Percentiles rank a stretch among this genome's conserved stretches.
phyloP scores from a whole-genome alignment of 2,888 invertebrate species.

The Notodonta ziczac region DNA sequence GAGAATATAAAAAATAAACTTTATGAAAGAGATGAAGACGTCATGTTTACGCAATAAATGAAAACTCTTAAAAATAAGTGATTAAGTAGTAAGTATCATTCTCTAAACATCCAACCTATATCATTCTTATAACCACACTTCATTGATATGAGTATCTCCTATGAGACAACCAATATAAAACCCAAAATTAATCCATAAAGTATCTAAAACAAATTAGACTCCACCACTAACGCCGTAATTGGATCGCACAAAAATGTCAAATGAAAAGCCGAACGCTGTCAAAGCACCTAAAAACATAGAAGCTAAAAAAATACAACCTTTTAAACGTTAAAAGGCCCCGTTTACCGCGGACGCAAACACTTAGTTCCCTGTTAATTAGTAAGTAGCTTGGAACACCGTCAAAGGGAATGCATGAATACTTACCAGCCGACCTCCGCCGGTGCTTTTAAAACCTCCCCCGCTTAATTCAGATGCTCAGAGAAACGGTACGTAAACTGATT shows the following conservation, averaged over 20 bases:
- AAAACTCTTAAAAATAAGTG: too few relatives aligned
- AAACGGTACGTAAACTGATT: slow-evolving; percentile 81
- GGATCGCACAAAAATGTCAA: slow-evolving; percentile 67
- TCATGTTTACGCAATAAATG: too few relatives aligned
- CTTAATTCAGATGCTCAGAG: slow-evolving; percentile 74
- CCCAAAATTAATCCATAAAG: slow-evolving; percentile 13
- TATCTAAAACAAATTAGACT: slow-evolving; percentile 42
- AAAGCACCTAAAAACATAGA: slow-evolving; percentile 76
- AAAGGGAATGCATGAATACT: slow-evolving; percentile 85
- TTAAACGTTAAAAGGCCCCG: slow-evolving; percentile 82
- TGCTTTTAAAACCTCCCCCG: slow-evolving; percentile 81
- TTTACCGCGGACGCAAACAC: slow-evolving; percentile 84
- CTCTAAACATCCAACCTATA: too few relatives aligned
- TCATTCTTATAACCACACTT: too few relatives aligned
- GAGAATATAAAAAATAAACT: too few relatives aligned
- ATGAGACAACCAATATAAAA: too few relatives aligned
- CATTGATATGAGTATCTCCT: too few relatives aligned
- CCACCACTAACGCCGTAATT: slow-evolving; percentile 64
- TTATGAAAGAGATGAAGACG: too few relatives aligned
- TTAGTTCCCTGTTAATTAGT: slow-evolving; percentile 82
- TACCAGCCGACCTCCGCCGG: slow-evolving; percentile 71
- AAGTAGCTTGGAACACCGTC: slow-evolving; percentile 80
- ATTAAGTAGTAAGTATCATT: too few relatives aligned
- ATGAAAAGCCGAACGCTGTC: slow-evolving; percentile 72
- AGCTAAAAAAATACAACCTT: slow-evolving; percentile 72